These are phyloP conservation scores for Hyposoter dolosus DNA, from an alignment of 2,888 invertebrate genomes.

Conservation along the genomic window DNA sequence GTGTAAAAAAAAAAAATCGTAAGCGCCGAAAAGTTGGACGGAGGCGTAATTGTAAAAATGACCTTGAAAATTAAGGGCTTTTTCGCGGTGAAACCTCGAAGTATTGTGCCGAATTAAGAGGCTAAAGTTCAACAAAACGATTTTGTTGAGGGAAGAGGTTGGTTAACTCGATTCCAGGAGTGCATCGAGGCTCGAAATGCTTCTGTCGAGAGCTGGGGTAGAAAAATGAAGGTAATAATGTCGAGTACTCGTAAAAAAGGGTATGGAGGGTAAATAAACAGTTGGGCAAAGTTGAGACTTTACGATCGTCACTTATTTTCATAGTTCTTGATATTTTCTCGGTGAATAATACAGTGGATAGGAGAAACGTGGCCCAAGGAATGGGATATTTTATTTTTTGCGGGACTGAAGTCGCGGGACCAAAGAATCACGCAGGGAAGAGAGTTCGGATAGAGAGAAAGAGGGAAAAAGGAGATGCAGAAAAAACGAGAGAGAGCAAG, in stretches of 20 bases:
- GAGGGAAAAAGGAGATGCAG: constrained; percentile 6
- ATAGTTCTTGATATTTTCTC: constrained; percentile 70
- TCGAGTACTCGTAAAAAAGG: constrained; percentile 34
- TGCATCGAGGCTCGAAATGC: background rate
- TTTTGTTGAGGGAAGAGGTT: background rate
- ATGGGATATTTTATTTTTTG: constrained; percentile 55
- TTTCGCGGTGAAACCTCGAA: background rate
- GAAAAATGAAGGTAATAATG: constrained; percentile 19
- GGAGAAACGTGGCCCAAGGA: background rate
- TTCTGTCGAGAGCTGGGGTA: background rate
- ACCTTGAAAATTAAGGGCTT: background rate
- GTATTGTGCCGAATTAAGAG: background rate
- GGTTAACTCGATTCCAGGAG: background rate
- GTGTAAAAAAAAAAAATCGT: constrained; percentile 9
- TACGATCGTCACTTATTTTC: constrained; percentile 71
- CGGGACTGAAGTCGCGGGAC: constrained; percentile 31
- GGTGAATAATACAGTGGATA: constrained; percentile 60
- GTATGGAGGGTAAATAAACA: constrained; percentile 66
- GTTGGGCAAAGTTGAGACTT: constrained; percentile 67
- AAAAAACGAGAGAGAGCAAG: background rate
- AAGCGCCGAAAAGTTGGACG: background rate
- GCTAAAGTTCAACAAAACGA: background rate
- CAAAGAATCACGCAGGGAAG: constrained; percentile 31
- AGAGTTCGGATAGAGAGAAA: constrained; percentile 12
- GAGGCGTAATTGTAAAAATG: background rate